Evolutionary conservation across 2,113 vertebrate species (phyloP).

Genomic region (Spilogale gracilis): DNA sequence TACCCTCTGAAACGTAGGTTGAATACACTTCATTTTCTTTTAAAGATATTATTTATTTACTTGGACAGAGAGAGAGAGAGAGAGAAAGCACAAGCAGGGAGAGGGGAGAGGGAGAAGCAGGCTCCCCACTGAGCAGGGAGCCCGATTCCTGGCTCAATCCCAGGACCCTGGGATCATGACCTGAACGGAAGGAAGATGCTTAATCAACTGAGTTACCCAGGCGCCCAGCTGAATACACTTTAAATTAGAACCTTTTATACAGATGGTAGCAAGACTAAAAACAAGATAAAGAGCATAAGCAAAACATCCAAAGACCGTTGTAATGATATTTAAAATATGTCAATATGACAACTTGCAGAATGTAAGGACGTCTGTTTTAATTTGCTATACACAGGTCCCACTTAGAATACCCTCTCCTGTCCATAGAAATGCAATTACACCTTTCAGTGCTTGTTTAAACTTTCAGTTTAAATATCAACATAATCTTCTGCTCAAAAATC

Average conservation of each 20-base stretch:
- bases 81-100: no score
- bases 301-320: not conserved
- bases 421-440: not conserved
- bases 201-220: not conserved
- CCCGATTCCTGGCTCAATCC: not conserved
- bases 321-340: conserved; percentile 23
- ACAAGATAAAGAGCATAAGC: conserved; percentile 4
- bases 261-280: not conserved
- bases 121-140: not conserved
- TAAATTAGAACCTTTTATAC: not conserved
- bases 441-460: conserved; percentile 44
- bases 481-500: conserved; percentile 25
- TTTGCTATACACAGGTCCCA: not conserved
- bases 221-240: not conserved
- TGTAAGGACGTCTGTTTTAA: conserved; percentile 36
- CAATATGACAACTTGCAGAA: not conserved
- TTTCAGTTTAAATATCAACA: conserved; percentile 37
- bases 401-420: not conserved
- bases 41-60: no score
- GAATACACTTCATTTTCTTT: not conserved
- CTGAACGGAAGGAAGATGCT: not conserved
- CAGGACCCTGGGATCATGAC: not conserved
- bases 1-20: conserved; percentile 2
- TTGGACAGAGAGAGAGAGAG: no score
- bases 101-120: no score